Evolutionary conservation across 2,797 vertebrate species (phyloP).

Genomic region (Artibeus jamaicensis): DNA sequence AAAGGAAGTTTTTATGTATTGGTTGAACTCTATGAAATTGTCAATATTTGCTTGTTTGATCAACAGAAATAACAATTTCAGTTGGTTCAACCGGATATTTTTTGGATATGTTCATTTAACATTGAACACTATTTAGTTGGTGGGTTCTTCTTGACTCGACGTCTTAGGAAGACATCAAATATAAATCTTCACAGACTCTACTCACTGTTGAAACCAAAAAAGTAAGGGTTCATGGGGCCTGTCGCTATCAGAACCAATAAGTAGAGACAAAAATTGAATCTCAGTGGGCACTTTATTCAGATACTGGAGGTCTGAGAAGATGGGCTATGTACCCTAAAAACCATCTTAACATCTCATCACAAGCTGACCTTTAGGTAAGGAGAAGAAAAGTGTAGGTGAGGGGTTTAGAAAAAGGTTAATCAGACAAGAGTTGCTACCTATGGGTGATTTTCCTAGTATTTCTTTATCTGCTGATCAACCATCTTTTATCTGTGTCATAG

Average conservation of each 20-base stretch:
- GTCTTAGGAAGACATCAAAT: not conserved
- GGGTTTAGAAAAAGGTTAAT: not conserved
- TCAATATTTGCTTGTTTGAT: not conserved
- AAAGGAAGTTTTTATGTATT: not conserved
- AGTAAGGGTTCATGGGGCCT: not conserved
- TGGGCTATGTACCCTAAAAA: not conserved
- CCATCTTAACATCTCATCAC: not conserved
- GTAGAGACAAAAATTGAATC: not conserved
- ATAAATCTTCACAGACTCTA: not conserved
- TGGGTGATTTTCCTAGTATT: not conserved
- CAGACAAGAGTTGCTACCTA: not conserved
- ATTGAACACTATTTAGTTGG: not conserved
- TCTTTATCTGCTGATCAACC: not conserved
- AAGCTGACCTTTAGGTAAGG: not conserved
- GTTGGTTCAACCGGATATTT: not conserved
- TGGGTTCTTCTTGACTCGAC: not conserved
- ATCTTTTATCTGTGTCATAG: not conserved
- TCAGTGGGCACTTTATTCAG: not conserved
- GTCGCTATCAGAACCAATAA: not conserved
- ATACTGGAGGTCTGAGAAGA: not conserved
- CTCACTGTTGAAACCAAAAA: not conserved
- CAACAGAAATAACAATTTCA: conserved; percentile 9
- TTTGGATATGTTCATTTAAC: not conserved
- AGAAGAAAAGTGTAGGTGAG: not conserved
- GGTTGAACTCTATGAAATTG: not conserved